phyloP scores from a whole-genome alignment of 2,113 vertebrate genomes.

The Callorhinus ursinus region DNA sequence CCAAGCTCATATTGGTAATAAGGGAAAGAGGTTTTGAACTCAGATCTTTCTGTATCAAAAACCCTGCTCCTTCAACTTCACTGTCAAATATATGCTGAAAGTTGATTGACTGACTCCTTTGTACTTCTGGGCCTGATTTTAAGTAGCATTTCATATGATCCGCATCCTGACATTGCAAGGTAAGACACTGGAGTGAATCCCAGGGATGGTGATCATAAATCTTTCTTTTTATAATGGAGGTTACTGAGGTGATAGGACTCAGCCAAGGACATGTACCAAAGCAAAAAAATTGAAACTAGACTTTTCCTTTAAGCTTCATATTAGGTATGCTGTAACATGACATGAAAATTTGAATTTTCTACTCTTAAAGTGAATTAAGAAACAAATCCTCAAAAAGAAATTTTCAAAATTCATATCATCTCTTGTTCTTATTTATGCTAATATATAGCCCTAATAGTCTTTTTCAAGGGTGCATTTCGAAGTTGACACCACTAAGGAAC shows the following conservation, averaged over 20 bases:
- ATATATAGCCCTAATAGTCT: neutral
- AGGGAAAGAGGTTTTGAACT: neutral
- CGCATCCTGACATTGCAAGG: neutral
- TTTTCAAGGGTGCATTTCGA: conserved; percentile 26
- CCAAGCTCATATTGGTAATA: neutral
- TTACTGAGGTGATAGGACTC: neutral
- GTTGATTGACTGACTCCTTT: neutral
- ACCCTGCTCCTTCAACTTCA: neutral
- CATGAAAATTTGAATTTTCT: neutral
- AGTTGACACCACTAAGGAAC: neutral
- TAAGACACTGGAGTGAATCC: neutral
- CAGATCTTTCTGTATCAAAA: neutral
- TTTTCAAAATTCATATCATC: neutral
- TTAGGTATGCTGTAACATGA: neutral
- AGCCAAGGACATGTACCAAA: neutral
- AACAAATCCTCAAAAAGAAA: neutral
- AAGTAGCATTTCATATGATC: neutral
- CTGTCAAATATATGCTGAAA: neutral
- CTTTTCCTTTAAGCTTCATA: neutral
- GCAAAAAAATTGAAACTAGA: neutral
- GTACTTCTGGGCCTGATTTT: neutral
- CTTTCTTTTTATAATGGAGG: neutral
- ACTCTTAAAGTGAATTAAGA: neutral
- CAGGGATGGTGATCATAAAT: neutral
- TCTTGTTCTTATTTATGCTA: conserved; percentile 32